Conservation (phyloP, 2,888 invertebrate species). For the Alentia gelatinosa region DNA sequence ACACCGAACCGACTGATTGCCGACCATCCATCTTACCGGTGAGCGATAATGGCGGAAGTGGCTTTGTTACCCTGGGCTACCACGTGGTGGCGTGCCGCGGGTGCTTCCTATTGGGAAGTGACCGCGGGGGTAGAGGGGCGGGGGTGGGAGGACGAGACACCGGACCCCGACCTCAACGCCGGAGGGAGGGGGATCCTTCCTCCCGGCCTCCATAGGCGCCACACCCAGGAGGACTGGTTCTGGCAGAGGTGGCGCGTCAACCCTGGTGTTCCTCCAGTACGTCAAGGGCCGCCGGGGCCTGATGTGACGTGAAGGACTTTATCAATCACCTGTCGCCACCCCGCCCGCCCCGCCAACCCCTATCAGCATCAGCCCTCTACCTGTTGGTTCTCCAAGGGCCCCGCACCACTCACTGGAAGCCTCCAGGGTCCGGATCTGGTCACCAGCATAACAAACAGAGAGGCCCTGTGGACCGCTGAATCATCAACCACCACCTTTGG, state of each 20-base stretch:
- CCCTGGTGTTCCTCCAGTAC: not conserved
- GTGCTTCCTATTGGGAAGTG: conserved; percentile 2
- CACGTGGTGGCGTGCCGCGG: not conserved
- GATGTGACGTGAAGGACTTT: conserved; percentile 44
- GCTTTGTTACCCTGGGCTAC: conserved; percentile 17
- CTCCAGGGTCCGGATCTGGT: not conserved
- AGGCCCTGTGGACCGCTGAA: not conserved
- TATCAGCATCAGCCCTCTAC: conserved; percentile 22
- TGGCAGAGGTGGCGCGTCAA: not conserved
- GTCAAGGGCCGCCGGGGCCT: not conserved
- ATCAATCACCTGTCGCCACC: conserved; percentile 30
- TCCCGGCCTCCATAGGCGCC: not conserved
- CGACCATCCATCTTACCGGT: conserved; percentile 18
- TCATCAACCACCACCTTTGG: not conserved
- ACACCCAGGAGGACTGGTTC: not conserved
- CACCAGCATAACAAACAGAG: not conserved
- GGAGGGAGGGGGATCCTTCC: not conserved
- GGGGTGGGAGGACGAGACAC: not conserved
- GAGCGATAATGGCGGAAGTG: conserved; percentile 47
- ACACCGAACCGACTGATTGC: conserved; percentile 25
- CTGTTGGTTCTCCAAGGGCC: conserved; percentile 25
- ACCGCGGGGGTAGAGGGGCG: not conserved
- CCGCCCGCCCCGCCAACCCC: not conserved
- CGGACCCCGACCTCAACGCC: not conserved
- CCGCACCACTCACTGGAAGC: not conserved